Conservation (phyloP, 2,797 vertebrate species). For the Pseudochromis fuscus region DNA sequence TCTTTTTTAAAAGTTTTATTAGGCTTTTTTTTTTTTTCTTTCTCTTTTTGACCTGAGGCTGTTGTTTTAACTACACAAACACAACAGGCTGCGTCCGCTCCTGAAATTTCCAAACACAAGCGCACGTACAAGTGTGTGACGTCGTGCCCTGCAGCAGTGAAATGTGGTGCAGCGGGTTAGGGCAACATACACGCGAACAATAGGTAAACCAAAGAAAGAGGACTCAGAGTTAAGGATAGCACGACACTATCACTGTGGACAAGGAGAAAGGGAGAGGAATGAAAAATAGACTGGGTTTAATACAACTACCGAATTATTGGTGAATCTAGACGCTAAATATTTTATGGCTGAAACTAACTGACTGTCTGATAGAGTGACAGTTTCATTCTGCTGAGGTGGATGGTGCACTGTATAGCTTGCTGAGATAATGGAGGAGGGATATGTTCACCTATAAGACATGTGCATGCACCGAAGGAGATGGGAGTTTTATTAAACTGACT, state of each 20-base stretch:
- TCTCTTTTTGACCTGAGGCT: constrained; percentile 20
- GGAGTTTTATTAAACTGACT: neutral
- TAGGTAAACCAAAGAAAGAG: constrained; percentile 3
- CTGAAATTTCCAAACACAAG: constrained; percentile 23
- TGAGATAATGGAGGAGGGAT: constrained; percentile 21
- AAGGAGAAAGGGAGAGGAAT: constrained; percentile 33
- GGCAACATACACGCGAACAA: neutral
- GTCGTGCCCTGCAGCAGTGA: constrained; percentile 14
- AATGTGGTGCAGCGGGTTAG: constrained; percentile 17
- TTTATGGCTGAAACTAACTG: constrained; percentile 75
- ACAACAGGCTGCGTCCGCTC: constrained; percentile 9
- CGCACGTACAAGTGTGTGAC: constrained; percentile 31
- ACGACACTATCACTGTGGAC: constrained; percentile 3
- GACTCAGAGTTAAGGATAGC: constrained; percentile 9
- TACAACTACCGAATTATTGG: constrained; percentile 35
- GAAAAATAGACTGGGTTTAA: constrained; percentile 55
- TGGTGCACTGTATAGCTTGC: constrained; percentile 9
- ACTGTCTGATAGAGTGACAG: constrained; percentile 51
- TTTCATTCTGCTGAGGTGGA: constrained; percentile 58
- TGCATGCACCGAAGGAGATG: neutral
- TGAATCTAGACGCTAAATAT: constrained; percentile 76
- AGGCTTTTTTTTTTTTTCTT: neutral
- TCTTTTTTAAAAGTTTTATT: constrained; percentile 1
- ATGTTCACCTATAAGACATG: neutral
- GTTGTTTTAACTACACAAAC: constrained; percentile 34